Evolutionary conservation across 2,888 invertebrate genomes (phyloP).

Genomic region (Watsonalla cultraria): DNA sequence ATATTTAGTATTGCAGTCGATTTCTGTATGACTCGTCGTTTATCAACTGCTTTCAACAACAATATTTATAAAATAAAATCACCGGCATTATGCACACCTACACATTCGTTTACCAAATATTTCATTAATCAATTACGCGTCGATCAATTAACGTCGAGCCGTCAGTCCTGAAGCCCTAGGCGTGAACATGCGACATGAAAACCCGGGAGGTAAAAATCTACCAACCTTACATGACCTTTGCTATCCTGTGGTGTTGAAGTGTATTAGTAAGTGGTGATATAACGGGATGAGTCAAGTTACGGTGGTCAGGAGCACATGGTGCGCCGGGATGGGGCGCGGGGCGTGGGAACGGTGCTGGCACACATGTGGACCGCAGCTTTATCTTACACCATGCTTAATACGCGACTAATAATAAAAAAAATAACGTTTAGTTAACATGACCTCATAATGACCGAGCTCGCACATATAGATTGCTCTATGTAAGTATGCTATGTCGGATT

Average conservation of each 20-base stretch:
- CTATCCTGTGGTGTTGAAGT: slow-evolving; percentile 15
- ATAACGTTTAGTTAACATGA: slow-evolving; percentile 55
- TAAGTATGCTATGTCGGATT: slow-evolving; percentile 16
- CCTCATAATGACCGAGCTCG: slow-evolving; percentile 46
- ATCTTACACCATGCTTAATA: slow-evolving; percentile 60
- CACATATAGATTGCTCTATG: slow-evolving; percentile 51
- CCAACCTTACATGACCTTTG: slow-evolving; percentile 41
- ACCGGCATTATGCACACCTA: slow-evolving; percentile 28
- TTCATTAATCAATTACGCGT: slow-evolving; percentile 68
- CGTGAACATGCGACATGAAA: slow-evolving; percentile 55
- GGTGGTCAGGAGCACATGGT: slow-evolving; percentile 63
- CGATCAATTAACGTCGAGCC: slow-evolving; percentile 62
- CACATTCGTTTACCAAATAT: slow-evolving; percentile 33
- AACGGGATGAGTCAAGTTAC: slow-evolving; percentile 37
- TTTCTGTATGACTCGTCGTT: too few relatives aligned
- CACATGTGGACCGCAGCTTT: slow-evolving; percentile 75
- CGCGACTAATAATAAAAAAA: slow-evolving; percentile 61
- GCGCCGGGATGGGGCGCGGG: slow-evolving; percentile 36
- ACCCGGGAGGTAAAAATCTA: slow-evolving; percentile 62
- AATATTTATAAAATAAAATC: neutral
- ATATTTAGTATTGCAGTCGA: too few relatives aligned
- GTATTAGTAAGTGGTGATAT: slow-evolving; percentile 18
- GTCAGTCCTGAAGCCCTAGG: slow-evolving; percentile 68
- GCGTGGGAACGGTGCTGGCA: slow-evolving; percentile 61
- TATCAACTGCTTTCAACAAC: too few relatives aligned